Percentiles rank a stretch among this genome's conserved stretches.
These are phyloP conservation scores for Pipistrellus pygmaeus DNA, from an alignment of 2,797 vertebrate genomes.

Conservation along the genomic window DNA sequence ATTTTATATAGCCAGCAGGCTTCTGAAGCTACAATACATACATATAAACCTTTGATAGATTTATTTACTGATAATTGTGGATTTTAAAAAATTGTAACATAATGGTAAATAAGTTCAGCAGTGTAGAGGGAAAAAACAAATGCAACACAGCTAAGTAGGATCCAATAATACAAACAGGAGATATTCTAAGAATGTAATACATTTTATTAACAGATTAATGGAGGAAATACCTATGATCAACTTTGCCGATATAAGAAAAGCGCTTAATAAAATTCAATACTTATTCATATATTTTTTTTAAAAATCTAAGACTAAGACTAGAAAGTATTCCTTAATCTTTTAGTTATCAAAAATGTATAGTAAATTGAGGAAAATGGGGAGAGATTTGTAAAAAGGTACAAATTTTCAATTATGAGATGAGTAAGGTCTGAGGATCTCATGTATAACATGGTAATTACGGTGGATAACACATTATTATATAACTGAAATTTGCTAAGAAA, in stretches of 20 bases:
- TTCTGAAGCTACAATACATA: neutral
- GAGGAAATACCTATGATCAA: neutral
- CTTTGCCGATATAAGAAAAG: neutral
- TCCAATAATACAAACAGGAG: neutral
- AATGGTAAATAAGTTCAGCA: neutral
- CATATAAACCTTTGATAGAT: constrained; percentile 3
- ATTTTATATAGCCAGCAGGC: neutral
- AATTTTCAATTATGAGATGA: neutral
- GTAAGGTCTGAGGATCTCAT: neutral
- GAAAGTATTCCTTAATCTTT: constrained; percentile 44
- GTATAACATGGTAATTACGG: neutral
- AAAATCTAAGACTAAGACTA: constrained; percentile 29
- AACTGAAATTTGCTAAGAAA: neutral
- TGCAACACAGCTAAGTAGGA: neutral
- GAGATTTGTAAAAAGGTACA: neutral
- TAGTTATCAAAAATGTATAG: neutral
- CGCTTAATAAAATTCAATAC: neutral
- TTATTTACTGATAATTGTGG: neutral
- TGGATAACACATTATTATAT: neutral
- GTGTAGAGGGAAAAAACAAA: neutral
- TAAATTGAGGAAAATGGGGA: neutral
- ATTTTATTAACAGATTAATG: neutral
- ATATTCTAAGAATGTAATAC: neutral
- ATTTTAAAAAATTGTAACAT: neutral
- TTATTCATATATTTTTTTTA: neutral